Percentiles rank a stretch among this genome's conserved stretches.
phyloP scores from a whole-genome alignment of 2,113 vertebrate species.

The Empidonax traillii region DNA sequence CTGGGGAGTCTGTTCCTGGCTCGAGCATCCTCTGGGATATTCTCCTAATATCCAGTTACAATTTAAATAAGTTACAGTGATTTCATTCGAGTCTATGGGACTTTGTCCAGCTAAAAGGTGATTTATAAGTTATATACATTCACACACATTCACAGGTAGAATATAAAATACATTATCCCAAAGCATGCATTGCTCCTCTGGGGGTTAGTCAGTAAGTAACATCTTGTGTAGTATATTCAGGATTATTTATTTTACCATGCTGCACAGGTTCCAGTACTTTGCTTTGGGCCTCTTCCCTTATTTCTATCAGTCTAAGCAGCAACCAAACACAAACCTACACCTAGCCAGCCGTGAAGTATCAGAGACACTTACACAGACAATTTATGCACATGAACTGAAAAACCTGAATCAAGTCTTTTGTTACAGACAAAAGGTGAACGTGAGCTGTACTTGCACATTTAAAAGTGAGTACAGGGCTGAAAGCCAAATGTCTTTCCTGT shows the following conservation, averaged over 20 bases:
- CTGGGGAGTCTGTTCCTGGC: background rate
- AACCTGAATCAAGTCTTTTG: background rate
- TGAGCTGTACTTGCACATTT: background rate
- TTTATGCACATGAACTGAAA: background rate
- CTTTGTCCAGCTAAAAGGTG: background rate
- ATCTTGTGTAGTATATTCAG: rapidly evolving
- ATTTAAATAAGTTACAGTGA: background rate
- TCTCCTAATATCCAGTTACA: background rate
- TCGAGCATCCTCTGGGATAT: background rate
- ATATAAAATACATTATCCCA: background rate
- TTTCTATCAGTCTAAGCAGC: background rate
- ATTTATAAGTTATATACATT: background rate
- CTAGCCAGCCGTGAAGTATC: background rate
- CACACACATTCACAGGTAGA: background rate
- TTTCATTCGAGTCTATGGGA: background rate
- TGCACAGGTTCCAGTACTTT: background rate
- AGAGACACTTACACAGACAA: rapidly evolving
- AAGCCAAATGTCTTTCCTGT: background rate
- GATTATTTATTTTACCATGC: background rate
- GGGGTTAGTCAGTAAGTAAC: background rate
- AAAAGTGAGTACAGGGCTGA: background rate
- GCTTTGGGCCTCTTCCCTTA: background rate
- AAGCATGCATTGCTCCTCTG: background rate
- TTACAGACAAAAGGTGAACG: background rate
- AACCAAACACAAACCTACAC: background rate